Evolutionary conservation across 2,888 invertebrate species (phyloP).

Genomic region (Athalia rosae): DNA sequence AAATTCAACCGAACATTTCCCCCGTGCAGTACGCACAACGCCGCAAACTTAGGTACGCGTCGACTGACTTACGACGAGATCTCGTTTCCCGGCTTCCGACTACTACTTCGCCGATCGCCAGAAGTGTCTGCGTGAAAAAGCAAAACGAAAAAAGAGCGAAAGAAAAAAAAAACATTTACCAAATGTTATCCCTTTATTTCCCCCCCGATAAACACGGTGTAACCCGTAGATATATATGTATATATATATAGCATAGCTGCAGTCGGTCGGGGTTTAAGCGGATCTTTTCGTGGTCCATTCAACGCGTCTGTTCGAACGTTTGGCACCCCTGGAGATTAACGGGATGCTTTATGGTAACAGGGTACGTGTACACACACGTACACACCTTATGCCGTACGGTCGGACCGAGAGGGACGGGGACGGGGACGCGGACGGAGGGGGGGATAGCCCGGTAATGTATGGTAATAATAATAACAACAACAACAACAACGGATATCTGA

Average conservation of each 20-base stretch:
- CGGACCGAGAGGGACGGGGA: neutral
- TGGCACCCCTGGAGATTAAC: slow-evolving; percentile 48
- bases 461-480: slow-evolving; percentile 47
- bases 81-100: no score
- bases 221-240: no score
- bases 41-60: no score
- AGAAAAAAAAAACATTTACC: neutral
- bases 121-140: no score
- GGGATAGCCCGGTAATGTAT: slow-evolving; percentile 47
- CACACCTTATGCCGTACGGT: slow-evolving; percentile 13
- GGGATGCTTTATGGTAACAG: slow-evolving; percentile 48
- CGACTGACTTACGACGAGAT: no score
- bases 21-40: no score
- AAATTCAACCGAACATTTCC: no score
- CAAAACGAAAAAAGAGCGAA: no score
- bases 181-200: no score
- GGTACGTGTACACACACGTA: slow-evolving; percentile 24
- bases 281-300: slow-evolving; percentile 28
- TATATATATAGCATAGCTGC: no score
- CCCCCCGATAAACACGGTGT: no score
- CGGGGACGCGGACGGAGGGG: slow-evolving; percentile 26
- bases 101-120: no score
- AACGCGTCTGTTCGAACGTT: slow-evolving; percentile 35
- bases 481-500: slow-evolving; percentile 45
- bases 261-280: neutral